Base-by-base conservation (phyloP, 2,113 vertebrate species). In the Pangasianodon hypophthalmus region DNA sequence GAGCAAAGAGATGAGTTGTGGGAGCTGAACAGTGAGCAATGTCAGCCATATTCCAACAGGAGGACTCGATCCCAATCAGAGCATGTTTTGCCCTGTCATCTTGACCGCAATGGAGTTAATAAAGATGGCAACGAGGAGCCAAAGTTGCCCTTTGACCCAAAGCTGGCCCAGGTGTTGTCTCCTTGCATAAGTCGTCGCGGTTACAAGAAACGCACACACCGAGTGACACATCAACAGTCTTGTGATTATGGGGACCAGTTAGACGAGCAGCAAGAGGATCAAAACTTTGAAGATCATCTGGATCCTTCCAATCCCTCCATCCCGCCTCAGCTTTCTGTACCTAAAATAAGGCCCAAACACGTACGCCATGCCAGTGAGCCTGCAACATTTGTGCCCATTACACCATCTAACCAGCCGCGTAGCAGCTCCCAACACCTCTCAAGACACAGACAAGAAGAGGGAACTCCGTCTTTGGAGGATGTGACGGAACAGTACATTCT, bases 291-390 rank as follows among this genome's bases (percentile, higher is more conserved):
- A 75, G 92, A 92, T 14, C 87, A 91, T 60, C 79, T 58, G 24
- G 88, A 83, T 0, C 79, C 13, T 29, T 62, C 92, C 93, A 90
- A 92, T 37, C 37, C 37, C 89, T 87, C 91, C 90, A 64, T 84
- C 81, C 92, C 50, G 0, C 92, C 92, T 83, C 3, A 95, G 0
- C 4, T 91, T 14, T 90, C 93, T 86, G 94, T 56, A 13, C 75
- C 90, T 89, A 97, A 96, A 91, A 87, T 88, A 62, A 95, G 93
- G 94, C 91, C 94, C 90, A 97, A 97, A 81, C 98, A 99, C 1
- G 62, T 98, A 41, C 97, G 97, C 79, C 98, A 99, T 86, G 94
- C 97, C 84, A 99, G 98, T 0, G 98, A 99, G 89, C 98, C 98
- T 0, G 48, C 97, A 91, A 96, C 96, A 58, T 99, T 99, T 13